These are phyloP conservation scores for Ephydatia muelleri DNA, from an alignment of 37 sponge, comb jelly and placozoan species.

Conservation along the genomic window DNA sequence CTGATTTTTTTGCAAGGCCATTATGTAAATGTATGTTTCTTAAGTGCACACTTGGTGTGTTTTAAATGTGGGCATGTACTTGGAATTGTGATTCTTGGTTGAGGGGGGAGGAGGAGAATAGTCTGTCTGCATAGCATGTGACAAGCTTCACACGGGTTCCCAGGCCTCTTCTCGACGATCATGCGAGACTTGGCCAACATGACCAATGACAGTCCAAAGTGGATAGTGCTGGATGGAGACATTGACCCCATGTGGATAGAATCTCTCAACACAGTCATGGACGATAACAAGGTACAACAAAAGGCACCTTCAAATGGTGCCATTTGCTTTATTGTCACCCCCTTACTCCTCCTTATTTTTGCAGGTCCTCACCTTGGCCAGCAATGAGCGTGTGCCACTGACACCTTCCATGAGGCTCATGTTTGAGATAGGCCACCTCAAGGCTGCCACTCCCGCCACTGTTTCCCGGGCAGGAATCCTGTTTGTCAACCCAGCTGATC, in stretches of 20 bases:
- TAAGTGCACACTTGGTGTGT: no score
- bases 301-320: no score
- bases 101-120: no score
- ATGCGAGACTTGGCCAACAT: slow-evolving; percentile 97
- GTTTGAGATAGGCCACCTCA: slow-evolving; percentile 98
- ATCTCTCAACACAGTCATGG: slow-evolving; percentile 99
- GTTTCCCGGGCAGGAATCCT: slow-evolving; percentile 97
- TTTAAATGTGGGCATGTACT: no score
- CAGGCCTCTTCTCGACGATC: slow-evolving; percentile 90
- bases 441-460: slow-evolving; percentile 95
- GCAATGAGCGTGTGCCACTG: slow-evolving; percentile 97
- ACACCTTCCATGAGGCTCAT: slow-evolving; percentile 97
- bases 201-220: slow-evolving; percentile 90
- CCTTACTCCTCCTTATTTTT: no score
- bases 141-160: no score
- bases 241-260: slow-evolving; percentile 99
- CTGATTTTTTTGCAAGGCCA: no score
- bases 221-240: slow-evolving; percentile 99
- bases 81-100: no score
- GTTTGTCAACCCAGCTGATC: slow-evolving; percentile 94
- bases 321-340: background rate
- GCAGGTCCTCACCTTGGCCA: slow-evolving; percentile 95
- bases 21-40: no score
- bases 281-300: slow-evolving; percentile 96
- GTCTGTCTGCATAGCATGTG: no score